A percentile compares a stretch with the other conserved stretches of the same genome.
Evolutionary conservation across 2,797 vertebrate genomes (phyloP).

Genomic region (Schizopygopsis malacanthus): DNA sequence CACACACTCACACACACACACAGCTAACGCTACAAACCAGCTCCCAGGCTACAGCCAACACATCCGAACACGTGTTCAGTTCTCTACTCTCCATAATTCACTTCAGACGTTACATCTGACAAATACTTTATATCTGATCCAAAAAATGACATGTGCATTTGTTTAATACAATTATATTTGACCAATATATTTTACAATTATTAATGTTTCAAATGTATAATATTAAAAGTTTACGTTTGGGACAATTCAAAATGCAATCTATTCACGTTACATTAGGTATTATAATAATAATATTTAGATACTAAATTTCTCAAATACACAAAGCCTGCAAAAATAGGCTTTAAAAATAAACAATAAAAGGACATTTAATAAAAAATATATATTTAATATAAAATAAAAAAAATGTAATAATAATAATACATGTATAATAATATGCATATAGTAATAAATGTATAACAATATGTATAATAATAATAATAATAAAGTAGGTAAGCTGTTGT

Average conservation of each 20-base stretch:
- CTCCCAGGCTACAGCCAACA: conserved; percentile 26
- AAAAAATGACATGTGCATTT: background rate
- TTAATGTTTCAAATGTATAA: background rate
- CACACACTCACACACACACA: conserved; percentile 7
- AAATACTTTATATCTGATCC: background rate
- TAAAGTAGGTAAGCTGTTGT: background rate
- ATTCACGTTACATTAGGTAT: background rate
- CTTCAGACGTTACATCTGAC: background rate
- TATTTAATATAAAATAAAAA: background rate
- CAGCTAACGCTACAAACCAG: background rate
- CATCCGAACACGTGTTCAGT: background rate
- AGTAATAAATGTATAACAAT: background rate
- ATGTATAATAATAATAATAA: background rate
- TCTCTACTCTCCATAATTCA: background rate
- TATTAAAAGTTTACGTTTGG: background rate
- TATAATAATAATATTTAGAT: background rate
- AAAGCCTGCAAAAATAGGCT: background rate
- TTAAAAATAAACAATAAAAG: background rate
- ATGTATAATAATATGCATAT: background rate
- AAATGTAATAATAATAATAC: background rate
- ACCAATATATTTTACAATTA: background rate
- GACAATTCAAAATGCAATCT: background rate
- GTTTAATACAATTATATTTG: background rate
- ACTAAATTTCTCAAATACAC: background rate
- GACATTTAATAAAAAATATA: background rate